Evolutionary conservation across 2,797 vertebrate species (phyloP).

Genomic region (Lophotriccus pileatus): DNA sequence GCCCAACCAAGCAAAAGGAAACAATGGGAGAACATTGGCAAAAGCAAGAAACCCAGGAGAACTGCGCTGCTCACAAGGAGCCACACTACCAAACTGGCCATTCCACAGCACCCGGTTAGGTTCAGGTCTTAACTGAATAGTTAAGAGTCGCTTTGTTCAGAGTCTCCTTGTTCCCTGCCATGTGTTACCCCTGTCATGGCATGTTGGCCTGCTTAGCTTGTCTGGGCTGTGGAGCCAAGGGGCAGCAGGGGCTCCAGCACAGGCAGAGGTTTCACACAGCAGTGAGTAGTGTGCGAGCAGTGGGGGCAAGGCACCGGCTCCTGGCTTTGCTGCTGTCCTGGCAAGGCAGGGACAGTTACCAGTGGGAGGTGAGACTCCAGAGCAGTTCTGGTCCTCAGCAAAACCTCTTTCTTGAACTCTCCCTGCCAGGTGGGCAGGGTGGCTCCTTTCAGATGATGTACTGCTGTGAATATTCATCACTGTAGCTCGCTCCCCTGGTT

Average conservation of each 20-base stretch:
- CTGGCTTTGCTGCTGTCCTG: background rate
- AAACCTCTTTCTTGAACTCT: background rate
- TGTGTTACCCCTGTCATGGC: background rate
- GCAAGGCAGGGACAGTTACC: background rate
- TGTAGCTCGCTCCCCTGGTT: background rate
- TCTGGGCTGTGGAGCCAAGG: background rate
- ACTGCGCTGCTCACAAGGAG: background rate
- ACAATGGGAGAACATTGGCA: background rate
- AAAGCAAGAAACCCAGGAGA: background rate
- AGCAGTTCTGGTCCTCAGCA: background rate
- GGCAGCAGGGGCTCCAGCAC: background rate
- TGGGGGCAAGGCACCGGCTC: background rate
- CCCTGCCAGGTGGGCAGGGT: background rate
- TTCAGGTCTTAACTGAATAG: background rate
- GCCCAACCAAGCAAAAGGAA: background rate
- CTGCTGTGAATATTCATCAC: background rate
- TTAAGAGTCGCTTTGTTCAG: background rate
- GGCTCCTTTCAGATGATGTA: background rate
- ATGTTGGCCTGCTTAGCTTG: background rate
- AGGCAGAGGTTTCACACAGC: background rate
- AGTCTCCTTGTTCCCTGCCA: background rate
- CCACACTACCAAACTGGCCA: background rate
- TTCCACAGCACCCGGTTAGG: background rate
- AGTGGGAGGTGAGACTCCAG: background rate
- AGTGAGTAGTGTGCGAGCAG: background rate